phyloP scores from a whole-genome alignment of 2,113 vertebrate species.

The Leptodactylus fuscus region DNA sequence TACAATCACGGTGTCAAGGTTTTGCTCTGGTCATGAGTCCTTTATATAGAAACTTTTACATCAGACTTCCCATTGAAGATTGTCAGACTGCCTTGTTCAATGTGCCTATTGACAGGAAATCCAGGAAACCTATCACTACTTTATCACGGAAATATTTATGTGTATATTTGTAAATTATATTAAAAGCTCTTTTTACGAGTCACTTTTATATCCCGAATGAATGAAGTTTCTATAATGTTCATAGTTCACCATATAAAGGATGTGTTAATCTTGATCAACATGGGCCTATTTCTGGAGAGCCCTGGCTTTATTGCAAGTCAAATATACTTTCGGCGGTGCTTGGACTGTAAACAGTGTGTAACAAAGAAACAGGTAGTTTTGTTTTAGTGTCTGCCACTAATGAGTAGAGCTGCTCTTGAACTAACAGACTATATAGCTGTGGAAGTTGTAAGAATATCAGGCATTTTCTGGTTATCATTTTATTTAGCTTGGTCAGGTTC shows the following conservation, averaged over 20 bases:
- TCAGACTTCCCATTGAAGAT: no score
- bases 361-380: slow-evolving; percentile 38
- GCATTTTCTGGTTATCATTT: slow-evolving; percentile 49
- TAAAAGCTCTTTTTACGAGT: neutral
- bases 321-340: slow-evolving; percentile 21
- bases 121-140: neutral
- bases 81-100: neutral
- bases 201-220: neutral
- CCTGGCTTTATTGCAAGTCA: slow-evolving; percentile 18
- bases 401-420: slow-evolving; percentile 16
- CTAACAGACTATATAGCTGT: slow-evolving; percentile 23
- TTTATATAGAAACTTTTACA: no score
- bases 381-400: slow-evolving; percentile 37
- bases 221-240: no score
- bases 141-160: neutral
- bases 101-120: neutral
- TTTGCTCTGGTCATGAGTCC: no score
- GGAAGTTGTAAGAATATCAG: slow-evolving; percentile 41
- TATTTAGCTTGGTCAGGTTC: slow-evolving; percentile 50
- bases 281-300: neutral
- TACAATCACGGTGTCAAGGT: no score
- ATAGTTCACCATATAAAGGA: neutral
- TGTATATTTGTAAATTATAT: neutral
- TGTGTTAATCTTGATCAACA: slow-evolving; percentile 33
- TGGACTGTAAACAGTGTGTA: slow-evolving; percentile 36